Evolutionary conservation across 2,113 vertebrate species (phyloP).

Genomic region (Cyanoderma ruficeps): DNA sequence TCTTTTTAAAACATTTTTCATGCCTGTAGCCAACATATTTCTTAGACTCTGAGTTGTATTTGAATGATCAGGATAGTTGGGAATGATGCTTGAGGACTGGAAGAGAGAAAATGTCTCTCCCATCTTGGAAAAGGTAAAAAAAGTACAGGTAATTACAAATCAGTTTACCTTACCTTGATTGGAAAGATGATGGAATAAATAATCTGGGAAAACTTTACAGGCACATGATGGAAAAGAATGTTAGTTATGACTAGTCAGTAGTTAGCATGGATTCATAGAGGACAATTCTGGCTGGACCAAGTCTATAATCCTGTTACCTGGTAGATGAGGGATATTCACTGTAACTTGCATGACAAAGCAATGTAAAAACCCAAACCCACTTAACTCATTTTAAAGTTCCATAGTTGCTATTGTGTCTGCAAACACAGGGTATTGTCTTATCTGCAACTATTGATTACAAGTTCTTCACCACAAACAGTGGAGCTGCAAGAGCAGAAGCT

Average conservation of each 20-base stretch:
- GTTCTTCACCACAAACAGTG: not conserved
- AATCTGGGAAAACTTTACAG: not conserved
- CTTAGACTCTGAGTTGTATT: not conserved
- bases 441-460: not conserved
- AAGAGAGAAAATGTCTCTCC: not conserved
- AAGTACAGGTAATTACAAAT: not conserved
- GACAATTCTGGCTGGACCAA: not conserved
- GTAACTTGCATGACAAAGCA: not conserved
- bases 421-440: not conserved
- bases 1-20: not conserved
- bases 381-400: not conserved
- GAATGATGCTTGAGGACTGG: not conserved
- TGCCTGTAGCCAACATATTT: accelerated
- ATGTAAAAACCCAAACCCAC: not conserved
- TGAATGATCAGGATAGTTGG: not conserved
- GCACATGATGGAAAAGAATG: not conserved
- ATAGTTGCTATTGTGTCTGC: not conserved
- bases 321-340: not conserved
- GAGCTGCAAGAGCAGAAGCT: not conserved
- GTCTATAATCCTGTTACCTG: not conserved
- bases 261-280: not conserved
- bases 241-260: not conserved
- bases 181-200: not conserved
- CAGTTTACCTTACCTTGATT: not conserved
- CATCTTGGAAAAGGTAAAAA: not conserved